phyloP scores from a whole-genome alignment of 2,113 vertebrate genomes.

The Ascaphus truei region DNA sequence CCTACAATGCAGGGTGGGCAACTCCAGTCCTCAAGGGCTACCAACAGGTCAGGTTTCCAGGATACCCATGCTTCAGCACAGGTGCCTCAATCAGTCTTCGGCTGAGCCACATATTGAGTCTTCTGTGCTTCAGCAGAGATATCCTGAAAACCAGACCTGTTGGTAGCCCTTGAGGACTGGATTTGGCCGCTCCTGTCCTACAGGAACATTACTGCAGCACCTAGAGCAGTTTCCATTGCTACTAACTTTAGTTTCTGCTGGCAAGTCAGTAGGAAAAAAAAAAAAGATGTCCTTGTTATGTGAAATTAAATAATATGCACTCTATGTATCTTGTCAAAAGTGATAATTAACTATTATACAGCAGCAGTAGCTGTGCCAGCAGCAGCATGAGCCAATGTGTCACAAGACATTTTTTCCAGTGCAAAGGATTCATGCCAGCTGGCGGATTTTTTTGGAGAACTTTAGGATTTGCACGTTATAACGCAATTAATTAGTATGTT shows the following conservation, averaged over 20 bases:
- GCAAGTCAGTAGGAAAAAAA: neutral
- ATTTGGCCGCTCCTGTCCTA: no score
- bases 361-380: slow-evolving; percentile 18
- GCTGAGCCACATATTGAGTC: no score
- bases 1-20: no score
- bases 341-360: slow-evolving; percentile 11
- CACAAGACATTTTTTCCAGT: neutral
- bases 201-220: neutral
- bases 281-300: neutral
- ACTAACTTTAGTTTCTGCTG: neutral
- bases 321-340: slow-evolving; percentile 24
- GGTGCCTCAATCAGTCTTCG: no score
- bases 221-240: neutral
- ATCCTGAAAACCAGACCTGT: no score
- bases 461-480: neutral
- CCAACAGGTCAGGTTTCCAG: no score
- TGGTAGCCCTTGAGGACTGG: no score
- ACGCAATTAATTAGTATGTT: neutral
- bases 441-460: neutral
- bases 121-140: no score
- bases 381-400: slow-evolving; percentile 12
- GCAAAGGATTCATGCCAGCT: slow-evolving; percentile 10
- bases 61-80: no score
- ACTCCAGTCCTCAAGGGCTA: no score
- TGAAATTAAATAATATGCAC: neutral